These are phyloP conservation scores for Hippopotamyrus pictus DNA, from an alignment of 2,797 vertebrate species.

Conservation along the genomic window DNA sequence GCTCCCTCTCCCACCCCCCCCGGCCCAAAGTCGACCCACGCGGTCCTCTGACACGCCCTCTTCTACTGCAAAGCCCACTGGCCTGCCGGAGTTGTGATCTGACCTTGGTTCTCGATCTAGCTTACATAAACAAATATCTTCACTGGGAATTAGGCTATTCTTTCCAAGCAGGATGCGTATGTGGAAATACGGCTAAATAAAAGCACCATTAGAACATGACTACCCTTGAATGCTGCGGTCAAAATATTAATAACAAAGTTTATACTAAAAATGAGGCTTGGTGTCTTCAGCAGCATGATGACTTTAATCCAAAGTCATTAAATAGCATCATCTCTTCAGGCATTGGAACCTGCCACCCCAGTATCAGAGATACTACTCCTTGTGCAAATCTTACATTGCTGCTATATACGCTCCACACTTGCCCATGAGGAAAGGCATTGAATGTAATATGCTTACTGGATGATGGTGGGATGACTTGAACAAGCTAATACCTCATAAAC, in stretches of 20 bases:
- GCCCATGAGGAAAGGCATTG: not conserved
- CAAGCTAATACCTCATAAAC: not conserved
- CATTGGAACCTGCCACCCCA: not conserved
- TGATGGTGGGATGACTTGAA: not conserved
- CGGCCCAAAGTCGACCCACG: conserved; percentile 31
- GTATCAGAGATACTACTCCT: not conserved
- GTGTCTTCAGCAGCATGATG: not conserved
- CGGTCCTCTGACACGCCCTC: not conserved
- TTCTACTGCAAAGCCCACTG: conserved; percentile 1
- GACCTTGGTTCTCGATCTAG: conserved; percentile 21
- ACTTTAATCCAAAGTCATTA: not conserved
- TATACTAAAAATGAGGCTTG: not conserved
- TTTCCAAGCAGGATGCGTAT: not conserved
- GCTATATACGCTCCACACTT: not conserved
- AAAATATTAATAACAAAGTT: not conserved
- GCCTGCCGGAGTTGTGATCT: not conserved
- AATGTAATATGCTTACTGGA: not conserved
- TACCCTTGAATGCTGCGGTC: not conserved
- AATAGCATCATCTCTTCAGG: not conserved
- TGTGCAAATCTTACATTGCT: not conserved
- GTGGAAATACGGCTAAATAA: not conserved
- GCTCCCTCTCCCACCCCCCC: conserved; percentile 47
- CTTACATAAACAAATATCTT: conserved; percentile 3
- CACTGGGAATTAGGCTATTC: not conserved
- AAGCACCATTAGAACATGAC: not conserved